phyloP scores from a whole-genome alignment of 2,113 vertebrate genomes.

The Brachypodius melanocephalos region DNA sequence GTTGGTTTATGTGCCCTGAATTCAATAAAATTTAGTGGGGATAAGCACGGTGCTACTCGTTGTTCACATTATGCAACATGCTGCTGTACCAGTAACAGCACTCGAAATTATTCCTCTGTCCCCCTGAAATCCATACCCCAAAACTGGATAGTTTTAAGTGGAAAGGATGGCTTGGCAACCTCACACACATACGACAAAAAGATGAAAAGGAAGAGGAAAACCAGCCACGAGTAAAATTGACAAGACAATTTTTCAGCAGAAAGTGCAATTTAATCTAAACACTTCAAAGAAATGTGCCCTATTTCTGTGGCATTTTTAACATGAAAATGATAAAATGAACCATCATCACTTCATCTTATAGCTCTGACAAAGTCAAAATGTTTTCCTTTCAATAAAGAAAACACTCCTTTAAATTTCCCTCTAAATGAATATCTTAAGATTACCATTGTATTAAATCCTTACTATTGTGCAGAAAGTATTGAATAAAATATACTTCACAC shows the following conservation, averaged over 20 bases:
- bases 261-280: constrained; percentile 2
- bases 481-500: neutral
- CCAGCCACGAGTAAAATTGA: neutral
- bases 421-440: neutral
- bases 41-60: neutral
- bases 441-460: neutral
- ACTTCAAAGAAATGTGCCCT: neutral
- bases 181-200: neutral
- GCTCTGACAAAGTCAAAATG: constrained; percentile 18
- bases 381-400: constrained; percentile 4
- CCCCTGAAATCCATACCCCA: neutral
- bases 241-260: neutral
- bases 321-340: constrained; percentile 22
- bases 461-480: neutral
- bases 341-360: neutral
- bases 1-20: neutral
- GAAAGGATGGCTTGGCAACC: neutral
- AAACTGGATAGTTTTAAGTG: neutral
- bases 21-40: neutral
- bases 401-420: neutral
- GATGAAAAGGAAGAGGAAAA: neutral
- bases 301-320: neutral
- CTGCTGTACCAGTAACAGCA: neutral
- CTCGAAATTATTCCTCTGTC: neutral
- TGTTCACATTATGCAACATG: neutral